Evolutionary conservation across 1,140 invertebrate species (phyloP).

Genomic region (Macrocentrus cingulum): DNA sequence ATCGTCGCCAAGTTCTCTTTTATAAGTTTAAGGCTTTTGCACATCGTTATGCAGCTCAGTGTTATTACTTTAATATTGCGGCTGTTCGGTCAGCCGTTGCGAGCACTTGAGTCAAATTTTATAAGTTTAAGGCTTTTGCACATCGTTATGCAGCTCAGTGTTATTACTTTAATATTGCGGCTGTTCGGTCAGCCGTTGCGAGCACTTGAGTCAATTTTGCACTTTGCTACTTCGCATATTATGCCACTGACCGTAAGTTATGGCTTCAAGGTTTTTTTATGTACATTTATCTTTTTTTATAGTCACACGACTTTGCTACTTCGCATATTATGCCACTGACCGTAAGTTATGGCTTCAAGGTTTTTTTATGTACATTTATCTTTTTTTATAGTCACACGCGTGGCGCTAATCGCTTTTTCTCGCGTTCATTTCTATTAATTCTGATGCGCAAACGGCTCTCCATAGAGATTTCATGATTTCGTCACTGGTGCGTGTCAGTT

Average conservation of each 20-base stretch:
- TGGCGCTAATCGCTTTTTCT: conserved; percentile 4
- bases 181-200: conserved; percentile 27
- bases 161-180: conserved; percentile 29
- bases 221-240: conserved; percentile 29
- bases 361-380: not conserved
- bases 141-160: no score
- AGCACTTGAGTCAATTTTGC: conserved; percentile 27
- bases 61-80: conserved; percentile 29
- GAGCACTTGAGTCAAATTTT: conserved; percentile 25
- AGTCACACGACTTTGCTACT: conserved; percentile 28
- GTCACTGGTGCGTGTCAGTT: no score
- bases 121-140: no score
- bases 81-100: conserved; percentile 27
- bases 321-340: conserved; percentile 24
- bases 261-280: conserved; percentile 10
- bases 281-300: no score
- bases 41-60: no score
- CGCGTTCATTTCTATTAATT: not conserved
- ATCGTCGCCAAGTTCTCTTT: no score
- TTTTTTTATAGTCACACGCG: conserved; percentile 14
- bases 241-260: conserved; percentile 23
- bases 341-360: conserved; percentile 23
- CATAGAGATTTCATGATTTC: no score
- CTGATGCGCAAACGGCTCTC: no score
- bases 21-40: no score